A percentile compares a stretch with the other conserved stretches of the same genome.
Conservation (phyloP, 2,113 vertebrate genomes). For the Corynorhinus townsendii region DNA sequence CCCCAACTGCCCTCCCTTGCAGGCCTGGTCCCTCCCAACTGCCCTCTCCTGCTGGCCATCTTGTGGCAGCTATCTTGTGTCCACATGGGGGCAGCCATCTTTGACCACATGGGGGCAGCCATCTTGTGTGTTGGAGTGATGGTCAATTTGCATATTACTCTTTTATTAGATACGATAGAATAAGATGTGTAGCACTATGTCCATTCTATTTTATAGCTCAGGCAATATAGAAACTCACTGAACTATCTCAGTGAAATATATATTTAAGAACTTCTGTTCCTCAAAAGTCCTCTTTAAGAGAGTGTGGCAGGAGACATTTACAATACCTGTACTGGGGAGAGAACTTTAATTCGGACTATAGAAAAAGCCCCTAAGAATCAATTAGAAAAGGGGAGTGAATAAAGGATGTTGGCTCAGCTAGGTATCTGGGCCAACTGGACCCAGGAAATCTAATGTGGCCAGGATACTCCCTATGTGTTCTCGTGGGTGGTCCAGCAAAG, state of each 20-base stretch:
- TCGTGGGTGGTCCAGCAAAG: background rate
- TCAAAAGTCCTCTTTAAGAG: background rate
- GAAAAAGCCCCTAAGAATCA: background rate
- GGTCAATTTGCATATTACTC: too few relatives aligned
- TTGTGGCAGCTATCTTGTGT: too few relatives aligned
- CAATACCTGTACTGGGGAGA: background rate
- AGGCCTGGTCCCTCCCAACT: too few relatives aligned
- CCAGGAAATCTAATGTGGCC: background rate
- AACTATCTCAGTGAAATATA: background rate
- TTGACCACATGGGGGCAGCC: too few relatives aligned
- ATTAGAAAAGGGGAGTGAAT: background rate
- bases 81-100: too few relatives aligned
- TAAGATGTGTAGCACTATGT: background rate
- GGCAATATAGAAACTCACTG: background rate
- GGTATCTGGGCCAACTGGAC: background rate
- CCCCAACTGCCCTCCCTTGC: too few relatives aligned
- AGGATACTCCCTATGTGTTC: background rate
- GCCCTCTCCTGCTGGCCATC: too few relatives aligned
- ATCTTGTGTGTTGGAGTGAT: too few relatives aligned
- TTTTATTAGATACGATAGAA: background rate
- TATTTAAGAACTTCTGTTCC: background rate
- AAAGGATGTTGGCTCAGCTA: background rate
- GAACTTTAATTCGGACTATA: background rate
- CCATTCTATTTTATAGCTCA: background rate
- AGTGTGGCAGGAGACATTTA: background rate